These are phyloP conservation scores for Anthopleura xanthogrammica DNA, from an alignment of 92 coral and sea anemone species.

Conservation along the genomic window DNA sequence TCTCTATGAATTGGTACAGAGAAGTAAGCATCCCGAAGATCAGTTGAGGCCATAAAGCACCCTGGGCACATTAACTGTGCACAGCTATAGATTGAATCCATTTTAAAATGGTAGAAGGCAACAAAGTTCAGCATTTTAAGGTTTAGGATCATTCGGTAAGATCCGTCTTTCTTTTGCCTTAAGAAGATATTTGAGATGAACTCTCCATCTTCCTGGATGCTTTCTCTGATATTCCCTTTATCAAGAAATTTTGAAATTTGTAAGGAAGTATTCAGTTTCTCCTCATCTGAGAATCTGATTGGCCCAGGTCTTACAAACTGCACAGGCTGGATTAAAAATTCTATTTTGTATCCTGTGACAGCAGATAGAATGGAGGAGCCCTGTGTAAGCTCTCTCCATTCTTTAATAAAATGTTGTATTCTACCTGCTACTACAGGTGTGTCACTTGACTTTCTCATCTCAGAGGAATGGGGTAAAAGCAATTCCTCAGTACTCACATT, in stretches of 20 bases:
- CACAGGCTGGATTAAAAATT: neutral
- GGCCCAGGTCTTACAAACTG: conserved; percentile 24
- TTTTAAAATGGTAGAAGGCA: conserved; percentile 38
- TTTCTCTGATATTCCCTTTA: conserved; percentile 28
- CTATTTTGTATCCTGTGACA: conserved; percentile 5
- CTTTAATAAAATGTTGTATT: neutral
- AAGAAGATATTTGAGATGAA: conserved; percentile 35
- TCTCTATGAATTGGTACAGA: conserved; percentile 36
- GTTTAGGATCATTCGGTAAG: conserved; percentile 33
- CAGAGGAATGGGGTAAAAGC: conserved; percentile 5
- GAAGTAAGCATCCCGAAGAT: conserved; percentile 43
- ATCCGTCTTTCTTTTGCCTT: conserved; percentile 20
- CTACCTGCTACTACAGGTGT: neutral
- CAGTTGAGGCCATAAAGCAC: conserved; percentile 44
- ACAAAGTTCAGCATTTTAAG: conserved; percentile 38
- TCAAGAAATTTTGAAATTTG: conserved; percentile 42
- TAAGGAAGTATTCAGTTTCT: conserved; percentile 6
- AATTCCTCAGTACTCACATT: neutral
- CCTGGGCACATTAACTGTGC: conserved; percentile 30
- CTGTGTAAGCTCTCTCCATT: conserved; percentile 4
- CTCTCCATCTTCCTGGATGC: conserved; percentile 10
- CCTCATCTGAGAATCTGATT: conserved; percentile 20
- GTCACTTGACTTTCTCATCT: neutral
- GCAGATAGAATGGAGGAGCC: conserved; percentile 3
- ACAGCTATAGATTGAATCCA: conserved; percentile 47